Conservation (phyloP, 2,113 vertebrate species). For the Rhombomys opimus region DNA sequence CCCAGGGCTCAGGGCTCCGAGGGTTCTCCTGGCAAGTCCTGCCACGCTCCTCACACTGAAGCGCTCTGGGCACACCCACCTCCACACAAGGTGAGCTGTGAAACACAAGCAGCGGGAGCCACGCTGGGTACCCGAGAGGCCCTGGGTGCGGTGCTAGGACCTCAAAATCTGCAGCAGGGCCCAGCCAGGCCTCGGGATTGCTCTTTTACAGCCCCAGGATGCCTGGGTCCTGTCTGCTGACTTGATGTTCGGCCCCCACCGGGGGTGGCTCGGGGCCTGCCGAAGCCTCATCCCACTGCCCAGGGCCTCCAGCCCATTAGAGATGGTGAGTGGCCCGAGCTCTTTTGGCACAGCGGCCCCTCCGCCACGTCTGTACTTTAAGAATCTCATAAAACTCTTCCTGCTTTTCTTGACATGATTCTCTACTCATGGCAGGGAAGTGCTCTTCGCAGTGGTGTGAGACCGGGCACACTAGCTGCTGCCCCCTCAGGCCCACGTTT, state of each 20-base stretch:
- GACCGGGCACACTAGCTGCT: not conserved
- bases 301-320: constrained; percentile 41
- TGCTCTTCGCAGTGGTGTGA: not conserved
- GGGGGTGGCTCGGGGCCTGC: not conserved
- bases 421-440: constrained; percentile 36
- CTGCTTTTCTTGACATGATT: constrained; percentile 35
- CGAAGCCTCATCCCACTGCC: constrained; percentile 14
- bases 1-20: constrained; percentile 67
- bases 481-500: not conserved
- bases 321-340: constrained; percentile 39
- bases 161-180: constrained; percentile 57
- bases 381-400: constrained; percentile 44
- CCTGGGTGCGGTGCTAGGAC: not conserved
- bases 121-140: constrained; percentile 37
- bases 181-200: not conserved
- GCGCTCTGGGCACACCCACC: not conserved
- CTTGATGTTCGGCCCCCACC: constrained; percentile 12
- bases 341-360: not conserved
- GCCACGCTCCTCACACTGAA: constrained; percentile 36
- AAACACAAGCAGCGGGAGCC: not conserved
- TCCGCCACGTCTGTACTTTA: constrained; percentile 47
- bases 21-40: constrained; percentile 50
- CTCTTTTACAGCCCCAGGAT: constrained; percentile 77
- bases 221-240: constrained; percentile 76
- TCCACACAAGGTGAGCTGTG: not conserved